phyloP scores from a whole-genome alignment of 2,888 invertebrate genomes.

The Neoaliturus tenellus region DNA sequence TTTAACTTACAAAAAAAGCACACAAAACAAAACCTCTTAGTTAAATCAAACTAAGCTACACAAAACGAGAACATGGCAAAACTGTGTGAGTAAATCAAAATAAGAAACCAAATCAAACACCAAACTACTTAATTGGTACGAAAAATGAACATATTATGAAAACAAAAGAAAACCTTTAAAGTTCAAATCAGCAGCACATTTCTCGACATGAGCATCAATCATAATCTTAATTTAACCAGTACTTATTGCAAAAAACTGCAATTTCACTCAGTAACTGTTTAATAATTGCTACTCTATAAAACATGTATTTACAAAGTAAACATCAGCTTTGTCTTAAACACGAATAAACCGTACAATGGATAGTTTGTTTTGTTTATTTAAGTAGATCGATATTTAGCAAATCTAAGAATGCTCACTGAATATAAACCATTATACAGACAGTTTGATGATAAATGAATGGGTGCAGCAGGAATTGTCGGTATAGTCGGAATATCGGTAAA shows the following conservation, averaged over 20 bases:
- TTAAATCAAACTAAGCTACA: conserved; percentile 50
- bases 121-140: conserved; percentile 51
- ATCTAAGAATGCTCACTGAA: conserved; percentile 29
- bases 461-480: conserved; percentile 47
- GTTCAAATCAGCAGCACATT: conserved; percentile 46
- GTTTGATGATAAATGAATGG: conserved; percentile 32
- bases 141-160: conserved; percentile 37
- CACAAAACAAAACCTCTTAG: conserved; percentile 53
- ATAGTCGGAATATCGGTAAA: neutral
- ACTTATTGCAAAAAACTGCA: conserved; percentile 39
- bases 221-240: conserved; percentile 18
- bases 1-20: conserved; percentile 2
- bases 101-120: conserved; percentile 48
- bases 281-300: conserved; percentile 38
- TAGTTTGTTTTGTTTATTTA: conserved; percentile 18
- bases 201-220: conserved; percentile 20
- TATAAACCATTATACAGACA: conserved; percentile 34
- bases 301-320: conserved; percentile 48
- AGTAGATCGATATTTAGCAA: conserved; percentile 29
- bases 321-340: conserved; percentile 7
- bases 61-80: conserved; percentile 49
- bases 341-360: neutral
- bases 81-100: conserved; percentile 47
- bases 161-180: conserved; percentile 38
- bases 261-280: conserved; percentile 20